phyloP scores from a whole-genome alignment of 2,888 invertebrate species.

The Microctonus hyperodae region DNA sequence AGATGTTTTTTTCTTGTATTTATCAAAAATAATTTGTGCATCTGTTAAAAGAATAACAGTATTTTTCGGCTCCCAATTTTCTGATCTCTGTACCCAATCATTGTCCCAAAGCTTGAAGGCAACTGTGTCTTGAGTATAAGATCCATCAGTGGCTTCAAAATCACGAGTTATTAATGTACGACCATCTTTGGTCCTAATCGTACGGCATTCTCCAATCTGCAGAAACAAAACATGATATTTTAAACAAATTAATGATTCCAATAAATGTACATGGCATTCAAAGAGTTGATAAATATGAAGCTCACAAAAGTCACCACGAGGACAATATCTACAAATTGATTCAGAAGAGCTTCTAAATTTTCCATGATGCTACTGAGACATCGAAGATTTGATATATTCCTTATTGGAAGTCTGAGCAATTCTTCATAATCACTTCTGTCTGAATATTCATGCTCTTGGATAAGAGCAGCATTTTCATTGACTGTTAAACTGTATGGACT shows the following conservation, averaged over 20 bases:
- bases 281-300: conserved; percentile 26
- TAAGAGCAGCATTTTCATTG: conserved; percentile 72
- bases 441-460: conserved; percentile 69
- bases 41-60: conserved; percentile 79
- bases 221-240: conserved; percentile 18
- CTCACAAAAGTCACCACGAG: conserved; percentile 71
- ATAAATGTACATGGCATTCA: neutral
- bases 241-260: neutral
- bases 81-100: conserved; percentile 73
- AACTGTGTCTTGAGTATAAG: conserved; percentile 67
- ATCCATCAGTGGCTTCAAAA: conserved; percentile 70
- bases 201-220: conserved; percentile 69
- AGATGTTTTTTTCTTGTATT: conserved; percentile 52
- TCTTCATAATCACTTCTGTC: conserved; percentile 64
- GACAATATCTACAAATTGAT: conserved; percentile 71
- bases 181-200: conserved; percentile 70
- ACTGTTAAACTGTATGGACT: conserved; percentile 72
- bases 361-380: conserved; percentile 68
- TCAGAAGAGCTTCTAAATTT: conserved; percentile 60
- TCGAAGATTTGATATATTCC: conserved; percentile 66
- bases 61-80: conserved; percentile 72
- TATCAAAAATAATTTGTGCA: conserved; percentile 66
- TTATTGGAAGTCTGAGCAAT: conserved; percentile 72
- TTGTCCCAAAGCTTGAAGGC: conserved; percentile 73
- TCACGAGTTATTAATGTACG: conserved; percentile 70